Evolutionary conservation across 2,888 invertebrate species (phyloP).

Genomic region (Plebejus anna): DNA sequence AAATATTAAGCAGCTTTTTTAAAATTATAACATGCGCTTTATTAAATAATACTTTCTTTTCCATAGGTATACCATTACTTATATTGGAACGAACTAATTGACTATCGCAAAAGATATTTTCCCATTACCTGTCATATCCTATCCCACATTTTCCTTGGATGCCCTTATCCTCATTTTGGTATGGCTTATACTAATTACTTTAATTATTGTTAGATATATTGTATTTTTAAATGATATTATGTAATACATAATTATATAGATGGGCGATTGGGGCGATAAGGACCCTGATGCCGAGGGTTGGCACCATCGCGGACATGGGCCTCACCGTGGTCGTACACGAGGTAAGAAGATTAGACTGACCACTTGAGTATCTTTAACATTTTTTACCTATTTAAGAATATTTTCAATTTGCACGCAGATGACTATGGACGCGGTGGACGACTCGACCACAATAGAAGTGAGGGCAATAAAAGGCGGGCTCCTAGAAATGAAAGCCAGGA

Average conservation of each 20-base stretch:
- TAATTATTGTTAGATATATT: slow-evolving; percentile 28
- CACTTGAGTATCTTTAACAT: neutral
- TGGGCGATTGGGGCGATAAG: slow-evolving; percentile 76
- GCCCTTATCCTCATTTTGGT: slow-evolving; percentile 73
- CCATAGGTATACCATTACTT: slow-evolving; percentile 62
- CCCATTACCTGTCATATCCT: slow-evolving; percentile 66
- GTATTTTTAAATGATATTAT: neutral
- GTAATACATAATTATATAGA: slow-evolving; percentile 46
- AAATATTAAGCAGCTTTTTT: neutral
- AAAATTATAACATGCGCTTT: neutral
- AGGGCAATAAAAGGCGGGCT: slow-evolving; percentile 61
- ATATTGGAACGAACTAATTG: slow-evolving; percentile 68
- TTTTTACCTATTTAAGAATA: neutral
- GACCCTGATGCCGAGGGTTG: slow-evolving; percentile 71
- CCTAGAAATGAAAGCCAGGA: slow-evolving; percentile 60
- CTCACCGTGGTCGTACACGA: slow-evolving; percentile 73
- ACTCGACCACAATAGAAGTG: slow-evolving; percentile 58
- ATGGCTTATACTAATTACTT: slow-evolving; percentile 45
- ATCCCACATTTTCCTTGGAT: slow-evolving; percentile 76
- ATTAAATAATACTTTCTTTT: slow-evolving; percentile 42
- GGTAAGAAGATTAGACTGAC: slow-evolving; percentile 44
- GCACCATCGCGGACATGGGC: slow-evolving; percentile 73
- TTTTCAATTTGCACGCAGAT: slow-evolving; percentile 45
- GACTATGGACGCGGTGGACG: slow-evolving; percentile 69
- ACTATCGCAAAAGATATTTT: slow-evolving; percentile 59